Base-by-base conservation (phyloP, 1,140 invertebrate species). In the Nilaparvata lugens region DNA sequence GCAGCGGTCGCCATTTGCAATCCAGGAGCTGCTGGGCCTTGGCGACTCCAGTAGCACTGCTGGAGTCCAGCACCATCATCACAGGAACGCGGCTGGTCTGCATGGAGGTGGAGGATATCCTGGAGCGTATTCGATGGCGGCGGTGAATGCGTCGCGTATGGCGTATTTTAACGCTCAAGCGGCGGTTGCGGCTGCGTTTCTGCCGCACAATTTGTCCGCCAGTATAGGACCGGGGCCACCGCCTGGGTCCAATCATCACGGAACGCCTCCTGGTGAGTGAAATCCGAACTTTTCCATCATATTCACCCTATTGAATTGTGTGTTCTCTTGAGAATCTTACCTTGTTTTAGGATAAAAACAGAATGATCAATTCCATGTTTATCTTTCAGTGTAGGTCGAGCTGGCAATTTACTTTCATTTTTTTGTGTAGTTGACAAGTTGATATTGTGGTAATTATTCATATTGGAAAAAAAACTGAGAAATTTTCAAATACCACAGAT, bases 151-250 rank as follows among this genome's bases (percentile, higher is more conserved):
- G 43, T 86, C 83, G 61, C 76, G 88, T 62, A 89, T 89, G 78
- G 87, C 87, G n/a, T 90, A 90, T 67, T 86, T 91, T 69, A 91
- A 91, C 74, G 88, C 89, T 28, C 89, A 91, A 71, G 88, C 89
- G 19, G 88, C 89, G 9, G 88, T 90, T n/a, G 88, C 89, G 1
- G 88, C 88, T 5, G 88, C 88, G 51, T 92, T 92, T 76, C 77
- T 91, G 62, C 89, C 86, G 18, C 83, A 84, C 62, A 81, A 82
- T 16, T 19, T 63, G 21, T 62, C 57, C n/a, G 62, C 57, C 6
- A 60, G 25, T 5, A 60, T 60, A 14, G 40, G 16, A 18, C 51
- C 58, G 2, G 58, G 48, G 1, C 58, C 58, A 9, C 53, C 54
- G 19, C 62, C 55, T 45, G 52, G 16, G 24, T 55, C 57, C 19